Evolutionary conservation across 1,140 invertebrate genomes (phyloP).

Genomic region (Drosophila bocki): DNA sequence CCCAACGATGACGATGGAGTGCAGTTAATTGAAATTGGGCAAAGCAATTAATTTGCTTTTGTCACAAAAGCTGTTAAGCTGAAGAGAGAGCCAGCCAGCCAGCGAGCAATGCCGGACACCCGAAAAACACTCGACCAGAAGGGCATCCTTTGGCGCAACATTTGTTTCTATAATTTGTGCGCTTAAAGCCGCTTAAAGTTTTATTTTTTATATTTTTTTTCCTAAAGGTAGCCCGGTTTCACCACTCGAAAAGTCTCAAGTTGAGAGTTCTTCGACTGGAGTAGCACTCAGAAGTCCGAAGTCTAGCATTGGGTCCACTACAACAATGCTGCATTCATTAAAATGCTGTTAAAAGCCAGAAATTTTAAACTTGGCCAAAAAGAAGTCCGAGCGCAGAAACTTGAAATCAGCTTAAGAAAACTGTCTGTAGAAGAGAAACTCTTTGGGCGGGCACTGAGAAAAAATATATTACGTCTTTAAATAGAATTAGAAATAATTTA

Average conservation of each 20-base stretch:
- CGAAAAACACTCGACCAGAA: constrained; percentile 49
- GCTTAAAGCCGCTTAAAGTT: constrained; percentile 59
- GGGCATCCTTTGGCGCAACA: constrained; percentile 44
- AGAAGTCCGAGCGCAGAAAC: constrained; percentile 42
- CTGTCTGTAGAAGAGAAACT: constrained; percentile 39
- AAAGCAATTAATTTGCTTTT: constrained; percentile 82
- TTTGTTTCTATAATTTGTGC: constrained; percentile 72
- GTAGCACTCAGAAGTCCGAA: constrained; percentile 43
- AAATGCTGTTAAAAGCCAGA: constrained; percentile 53
- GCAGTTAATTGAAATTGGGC: constrained; percentile 80
- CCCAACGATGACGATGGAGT: constrained; percentile 52
- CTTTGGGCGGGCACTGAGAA: constrained; percentile 49
- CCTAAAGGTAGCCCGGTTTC: constrained; percentile 3
- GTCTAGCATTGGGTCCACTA: constrained; percentile 41
- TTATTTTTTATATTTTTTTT: not conserved
- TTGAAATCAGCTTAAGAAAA: constrained; percentile 79
- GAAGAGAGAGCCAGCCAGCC: not conserved
- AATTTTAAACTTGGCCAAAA: constrained; percentile 41
- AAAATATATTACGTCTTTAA: not conserved
- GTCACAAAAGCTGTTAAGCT: constrained; percentile 78
- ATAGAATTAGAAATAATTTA: not conserved
- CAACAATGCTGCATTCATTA: constrained; percentile 72
- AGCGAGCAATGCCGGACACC: constrained; percentile 10
- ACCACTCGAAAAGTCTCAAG: constrained; percentile 45
- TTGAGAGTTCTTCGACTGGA: constrained; percentile 43